A percentile compares a stretch with the other conserved stretches of the same genome.
phyloP scores from a whole-genome alignment of 2,888 invertebrate genomes.

The Noctua comes region DNA sequence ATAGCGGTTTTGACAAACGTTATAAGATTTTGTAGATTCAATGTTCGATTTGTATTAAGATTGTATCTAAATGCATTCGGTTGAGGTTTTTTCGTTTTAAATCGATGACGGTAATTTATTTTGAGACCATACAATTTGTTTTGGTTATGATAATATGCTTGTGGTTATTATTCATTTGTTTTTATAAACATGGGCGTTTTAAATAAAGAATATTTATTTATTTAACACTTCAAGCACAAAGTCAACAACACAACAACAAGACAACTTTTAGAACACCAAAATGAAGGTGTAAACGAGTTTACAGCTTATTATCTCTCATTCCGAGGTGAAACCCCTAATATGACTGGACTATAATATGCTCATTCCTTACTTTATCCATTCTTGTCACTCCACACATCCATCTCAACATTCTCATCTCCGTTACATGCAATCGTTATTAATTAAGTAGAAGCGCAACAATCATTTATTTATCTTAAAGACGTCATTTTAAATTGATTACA shows the following conservation, averaged over 20 bases:
- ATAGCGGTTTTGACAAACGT: slow-evolving; percentile 22
- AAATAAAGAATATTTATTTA: background rate
- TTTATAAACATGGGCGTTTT: background rate
- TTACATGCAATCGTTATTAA: too few relatives aligned
- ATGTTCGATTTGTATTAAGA: background rate
- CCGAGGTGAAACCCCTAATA: too few relatives aligned
- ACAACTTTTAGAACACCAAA: too few relatives aligned
- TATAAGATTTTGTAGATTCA: background rate
- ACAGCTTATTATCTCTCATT: too few relatives aligned
- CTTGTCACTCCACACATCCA: too few relatives aligned
- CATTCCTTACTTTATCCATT: too few relatives aligned
- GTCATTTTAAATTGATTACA: background rate
- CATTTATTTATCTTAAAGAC: background rate
- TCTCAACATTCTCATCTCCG: too few relatives aligned
- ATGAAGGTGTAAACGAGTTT: too few relatives aligned
- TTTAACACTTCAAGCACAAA: too few relatives aligned
- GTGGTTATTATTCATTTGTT: background rate
- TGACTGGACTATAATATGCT: too few relatives aligned
- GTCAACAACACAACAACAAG: too few relatives aligned
- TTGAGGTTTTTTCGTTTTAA: background rate
- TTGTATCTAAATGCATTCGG: background rate
- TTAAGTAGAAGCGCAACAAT: too few relatives aligned
- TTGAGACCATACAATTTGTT: background rate
- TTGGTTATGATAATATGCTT: background rate
- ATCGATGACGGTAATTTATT: slow-evolving; percentile 11